Evolutionary conservation across 1,140 invertebrate genomes (phyloP).

Genomic region (Halictus rubicundus): DNA sequence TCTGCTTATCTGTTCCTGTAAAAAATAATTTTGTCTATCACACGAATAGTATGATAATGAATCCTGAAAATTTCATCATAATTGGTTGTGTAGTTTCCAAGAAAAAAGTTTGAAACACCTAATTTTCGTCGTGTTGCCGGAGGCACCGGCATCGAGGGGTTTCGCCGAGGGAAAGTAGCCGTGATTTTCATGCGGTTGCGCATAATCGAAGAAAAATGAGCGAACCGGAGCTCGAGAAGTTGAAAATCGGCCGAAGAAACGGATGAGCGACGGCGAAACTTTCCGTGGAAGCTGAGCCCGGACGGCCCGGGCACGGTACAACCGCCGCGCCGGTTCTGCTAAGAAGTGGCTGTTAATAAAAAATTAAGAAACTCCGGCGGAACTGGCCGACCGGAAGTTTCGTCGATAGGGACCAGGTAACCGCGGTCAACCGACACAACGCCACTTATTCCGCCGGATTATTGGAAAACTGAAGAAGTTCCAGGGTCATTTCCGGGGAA

Average conservation of each 20-base stretch:
- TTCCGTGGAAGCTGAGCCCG: background rate
- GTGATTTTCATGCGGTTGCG: too few species aligned
- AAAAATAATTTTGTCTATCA: too few species aligned
- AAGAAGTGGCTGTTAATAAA: constrained; percentile 28
- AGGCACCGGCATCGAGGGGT: too few species aligned
- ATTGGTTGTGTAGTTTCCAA: too few species aligned
- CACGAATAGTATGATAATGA: too few species aligned
- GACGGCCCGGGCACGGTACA: too few species aligned
- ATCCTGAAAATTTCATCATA: too few species aligned
- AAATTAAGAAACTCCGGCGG: constrained; percentile 28
- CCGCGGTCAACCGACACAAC: constrained; percentile 42
- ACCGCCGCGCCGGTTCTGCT: background rate
- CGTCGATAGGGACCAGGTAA: background rate
- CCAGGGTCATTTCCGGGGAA: background rate
- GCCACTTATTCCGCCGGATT: constrained; percentile 56
- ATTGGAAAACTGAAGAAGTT: constrained; percentile 57
- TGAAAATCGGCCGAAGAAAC: constrained; percentile 5
- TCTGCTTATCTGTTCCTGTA: too few species aligned
- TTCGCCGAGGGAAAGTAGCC: too few species aligned
- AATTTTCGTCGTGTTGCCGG: too few species aligned
- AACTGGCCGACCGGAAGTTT: background rate
- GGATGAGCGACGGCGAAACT: background rate
- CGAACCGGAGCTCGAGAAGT: background rate
- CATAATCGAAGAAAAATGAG: background rate
- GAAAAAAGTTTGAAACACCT: too few species aligned